Evolutionary conservation across 1,140 invertebrate genomes (phyloP).

Genomic region (Lordiphosa stackelbergi): DNA sequence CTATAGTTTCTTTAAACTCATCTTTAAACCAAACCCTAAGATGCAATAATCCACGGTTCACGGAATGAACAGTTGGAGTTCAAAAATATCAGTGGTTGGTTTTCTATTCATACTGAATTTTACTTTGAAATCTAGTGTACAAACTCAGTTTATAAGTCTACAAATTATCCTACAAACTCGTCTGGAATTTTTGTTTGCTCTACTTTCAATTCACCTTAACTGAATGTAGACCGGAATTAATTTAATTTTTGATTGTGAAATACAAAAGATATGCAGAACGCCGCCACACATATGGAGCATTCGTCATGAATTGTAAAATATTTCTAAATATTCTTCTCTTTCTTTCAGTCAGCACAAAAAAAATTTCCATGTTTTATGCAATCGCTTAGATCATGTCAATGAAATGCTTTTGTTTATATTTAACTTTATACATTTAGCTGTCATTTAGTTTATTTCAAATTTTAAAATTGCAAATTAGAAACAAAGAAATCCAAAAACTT

Average conservation of each 20-base stretch:
- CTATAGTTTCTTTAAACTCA: too few species aligned
- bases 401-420: conserved; percentile 25
- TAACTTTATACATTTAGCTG: conserved; percentile 62
- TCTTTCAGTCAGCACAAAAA: conserved; percentile 4
- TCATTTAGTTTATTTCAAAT: conserved; percentile 57
- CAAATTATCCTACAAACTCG: too few species aligned
- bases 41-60: too few species aligned
- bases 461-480: conserved; percentile 58
- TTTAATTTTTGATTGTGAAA: conserved; percentile 21
- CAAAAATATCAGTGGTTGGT: too few species aligned
- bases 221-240: too few species aligned
- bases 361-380: conserved; percentile 9
- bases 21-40: too few species aligned
- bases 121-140: too few species aligned
- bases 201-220: too few species aligned
- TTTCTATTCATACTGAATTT: conserved; percentile 2
- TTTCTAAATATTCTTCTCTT: conserved; percentile 1
- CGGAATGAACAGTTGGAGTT: too few species aligned
- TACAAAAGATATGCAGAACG: conserved; percentile 49
- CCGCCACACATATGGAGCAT: conserved; percentile 24
- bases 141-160: too few species aligned
- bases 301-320: conserved; percentile 46
- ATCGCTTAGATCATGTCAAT: conserved; percentile 18
- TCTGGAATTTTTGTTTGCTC: too few species aligned
- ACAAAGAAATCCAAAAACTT: conserved; percentile 14